These are phyloP conservation scores for Girardinus metallicus DNA, from an alignment of 2,797 vertebrate genomes.

Conservation along the genomic window DNA sequence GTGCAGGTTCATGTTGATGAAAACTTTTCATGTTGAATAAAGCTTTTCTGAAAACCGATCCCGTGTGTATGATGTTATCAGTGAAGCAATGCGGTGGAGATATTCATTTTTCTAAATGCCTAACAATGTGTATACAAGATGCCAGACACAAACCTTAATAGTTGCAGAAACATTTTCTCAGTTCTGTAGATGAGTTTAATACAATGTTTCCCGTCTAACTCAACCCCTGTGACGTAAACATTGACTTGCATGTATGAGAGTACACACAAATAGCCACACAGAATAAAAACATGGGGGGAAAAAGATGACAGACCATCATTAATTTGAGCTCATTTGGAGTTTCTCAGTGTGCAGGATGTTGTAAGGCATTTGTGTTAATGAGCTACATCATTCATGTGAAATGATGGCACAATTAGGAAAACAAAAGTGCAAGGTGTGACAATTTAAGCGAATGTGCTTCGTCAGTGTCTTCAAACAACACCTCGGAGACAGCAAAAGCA, in stretches of 20 bases:
- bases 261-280: constrained; percentile 27
- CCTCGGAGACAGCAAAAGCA: constrained; percentile 78
- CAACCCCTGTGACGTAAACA: background rate
- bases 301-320: constrained; percentile 72
- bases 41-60: too few species aligned
- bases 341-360: constrained; percentile 81
- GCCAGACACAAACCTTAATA: background rate
- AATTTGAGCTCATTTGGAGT: constrained; percentile 84
- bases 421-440: constrained; percentile 89
- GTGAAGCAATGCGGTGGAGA: too few species aligned
- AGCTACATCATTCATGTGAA: constrained; percentile 85
- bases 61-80: too few species aligned
- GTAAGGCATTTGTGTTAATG: constrained; percentile 85
- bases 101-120: too few species aligned
- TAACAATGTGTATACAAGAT: too few species aligned
- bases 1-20: too few species aligned
- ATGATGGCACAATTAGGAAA: constrained; percentile 87
- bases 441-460: constrained; percentile 86
- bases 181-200: background rate
- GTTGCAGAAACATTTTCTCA: background rate
- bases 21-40: too few species aligned
- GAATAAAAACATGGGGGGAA: constrained; percentile 10
- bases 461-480: constrained; percentile 86
- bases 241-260: constrained; percentile 21
- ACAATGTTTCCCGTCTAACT: background rate